Base-by-base conservation (phyloP, 2,888 invertebrate genomes). In the Zaprionus bogoriensis region DNA sequence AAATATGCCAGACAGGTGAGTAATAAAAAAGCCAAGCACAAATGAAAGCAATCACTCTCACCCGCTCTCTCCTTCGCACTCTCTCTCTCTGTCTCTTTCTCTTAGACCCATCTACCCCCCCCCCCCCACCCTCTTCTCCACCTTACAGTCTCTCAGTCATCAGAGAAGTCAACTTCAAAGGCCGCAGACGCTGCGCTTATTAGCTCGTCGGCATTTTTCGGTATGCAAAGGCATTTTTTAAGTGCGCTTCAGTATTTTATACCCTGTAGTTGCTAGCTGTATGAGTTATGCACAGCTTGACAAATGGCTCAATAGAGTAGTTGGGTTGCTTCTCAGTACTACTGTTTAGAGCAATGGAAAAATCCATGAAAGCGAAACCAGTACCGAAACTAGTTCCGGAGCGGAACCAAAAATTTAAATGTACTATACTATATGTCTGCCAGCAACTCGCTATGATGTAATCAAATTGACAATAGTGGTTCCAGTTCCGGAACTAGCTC, bases 171-270 rank as follows among this genome's bases (percentile, higher is more conserved):
- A 70, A 80, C 79, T 74, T 86, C 80, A 80, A 86, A 80, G 80
- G 77, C 54, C 67, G 20, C 74, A 67, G 52, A 77, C 47, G 59
- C 32, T 60, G 62, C 67, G 72, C 79, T 78, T 80, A 80, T 80
- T 86, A 86, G 86, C 83, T 76, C 48, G 52, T 52, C 44, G 66
- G 74, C 48, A 80, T 87, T 80, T 81, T 82, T 72, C n/a, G 52
- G 63, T 57, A 69, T 78, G 70, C 84, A 81, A 86, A 86, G 68
- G 80, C 71, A 87, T 87, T 87, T 86, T 86, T 77, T 23, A 57
- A 79, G 67, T 64, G 77, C 58, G 79, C 80, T 75, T 57, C 51
- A 70, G 53, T 41, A 51, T 54, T 39, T 59, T 17, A 55, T 76
- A 64, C 61, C 44, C 47, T 52, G 59, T 59, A 72, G 2, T 1